Conservation (phyloP, 2,113 vertebrate genomes). For the Apus apus region DNA sequence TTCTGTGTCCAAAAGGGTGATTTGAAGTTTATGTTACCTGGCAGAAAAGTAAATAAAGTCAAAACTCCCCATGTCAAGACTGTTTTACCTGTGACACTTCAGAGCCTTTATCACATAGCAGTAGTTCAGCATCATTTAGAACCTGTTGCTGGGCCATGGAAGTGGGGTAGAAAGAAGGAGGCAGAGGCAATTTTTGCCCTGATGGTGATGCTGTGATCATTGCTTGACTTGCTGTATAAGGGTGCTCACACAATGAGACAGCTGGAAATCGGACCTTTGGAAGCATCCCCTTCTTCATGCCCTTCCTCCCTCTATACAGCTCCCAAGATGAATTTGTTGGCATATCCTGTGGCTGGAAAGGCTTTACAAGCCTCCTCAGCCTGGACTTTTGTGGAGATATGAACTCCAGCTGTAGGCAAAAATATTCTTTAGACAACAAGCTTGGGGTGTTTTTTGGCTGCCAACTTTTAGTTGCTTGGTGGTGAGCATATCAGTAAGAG, state of each 20-base stretch:
- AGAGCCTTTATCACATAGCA: fast-evolving
- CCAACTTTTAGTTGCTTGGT: neutral
- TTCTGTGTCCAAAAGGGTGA: neutral
- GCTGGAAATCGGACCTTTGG: fast-evolving
- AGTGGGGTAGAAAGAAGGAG: neutral
- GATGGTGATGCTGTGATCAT: neutral
- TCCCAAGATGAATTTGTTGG: neutral
- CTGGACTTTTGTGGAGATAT: neutral
- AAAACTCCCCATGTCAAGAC: neutral
- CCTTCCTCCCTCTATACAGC: neutral
- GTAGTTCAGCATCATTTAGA: fast-evolving
- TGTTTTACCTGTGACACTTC: fast-evolving
- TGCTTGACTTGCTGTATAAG: neutral
- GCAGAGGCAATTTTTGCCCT: neutral
- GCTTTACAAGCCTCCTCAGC: neutral
- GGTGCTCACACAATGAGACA: fast-evolving
- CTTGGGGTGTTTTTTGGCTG: neutral
- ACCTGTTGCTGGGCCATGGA: neutral
- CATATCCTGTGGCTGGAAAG: neutral
- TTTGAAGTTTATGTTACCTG: neutral
- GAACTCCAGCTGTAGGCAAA: neutral
- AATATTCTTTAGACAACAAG: neutral
- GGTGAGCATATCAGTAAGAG: neutral
- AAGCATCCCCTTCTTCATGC: neutral
- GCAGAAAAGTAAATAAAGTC: neutral